phyloP scores from a whole-genome alignment of 2,888 invertebrate species.

The Listrodromus nycthemerus region DNA sequence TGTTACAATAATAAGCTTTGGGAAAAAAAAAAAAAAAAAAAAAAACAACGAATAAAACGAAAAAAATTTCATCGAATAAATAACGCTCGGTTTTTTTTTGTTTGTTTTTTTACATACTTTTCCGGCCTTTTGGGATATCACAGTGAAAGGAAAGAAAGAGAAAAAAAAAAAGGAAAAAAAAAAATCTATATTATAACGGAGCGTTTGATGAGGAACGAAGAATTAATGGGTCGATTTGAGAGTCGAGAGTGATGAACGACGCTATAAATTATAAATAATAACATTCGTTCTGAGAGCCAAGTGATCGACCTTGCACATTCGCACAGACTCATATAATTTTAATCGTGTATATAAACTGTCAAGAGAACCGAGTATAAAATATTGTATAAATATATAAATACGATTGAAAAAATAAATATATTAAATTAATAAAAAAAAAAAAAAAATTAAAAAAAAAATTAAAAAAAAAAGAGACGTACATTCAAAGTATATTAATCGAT shows the following conservation, averaged over 20 bases:
- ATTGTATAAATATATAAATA: conserved; percentile 84
- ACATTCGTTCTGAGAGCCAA: conserved; percentile 81
- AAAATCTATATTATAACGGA: conserved; percentile 4
- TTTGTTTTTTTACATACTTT: conserved; percentile 46
- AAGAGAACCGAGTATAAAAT: conserved; percentile 83
- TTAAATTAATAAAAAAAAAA: too few relatives aligned
- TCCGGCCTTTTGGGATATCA: conserved; percentile 63
- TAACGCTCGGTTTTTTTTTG: conserved; percentile 56
- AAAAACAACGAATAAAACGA: conserved; percentile 58
- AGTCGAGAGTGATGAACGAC: background rate
- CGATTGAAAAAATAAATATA: conserved; percentile 84
- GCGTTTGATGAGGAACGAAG: conserved; percentile 37
- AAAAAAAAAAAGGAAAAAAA: conserved; percentile 48
- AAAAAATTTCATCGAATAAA: conserved; percentile 45
- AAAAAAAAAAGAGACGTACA: conserved; percentile 81
- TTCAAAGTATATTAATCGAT: conserved; percentile 80
- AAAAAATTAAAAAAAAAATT: too few relatives aligned
- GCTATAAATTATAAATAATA: conserved; percentile 49
- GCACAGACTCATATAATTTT: conserved; percentile 62
- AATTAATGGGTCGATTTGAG: conserved; percentile 37
- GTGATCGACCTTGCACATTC: conserved; percentile 81
- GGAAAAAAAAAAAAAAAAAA: conserved; percentile 39
- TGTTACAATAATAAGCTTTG: conserved; percentile 42
- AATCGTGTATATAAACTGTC: conserved; percentile 73
- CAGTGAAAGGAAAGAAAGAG: conserved; percentile 61